These are phyloP conservation scores for Papilio helenus DNA, from an alignment of 1,140 invertebrate genomes.

Conservation along the genomic window DNA sequence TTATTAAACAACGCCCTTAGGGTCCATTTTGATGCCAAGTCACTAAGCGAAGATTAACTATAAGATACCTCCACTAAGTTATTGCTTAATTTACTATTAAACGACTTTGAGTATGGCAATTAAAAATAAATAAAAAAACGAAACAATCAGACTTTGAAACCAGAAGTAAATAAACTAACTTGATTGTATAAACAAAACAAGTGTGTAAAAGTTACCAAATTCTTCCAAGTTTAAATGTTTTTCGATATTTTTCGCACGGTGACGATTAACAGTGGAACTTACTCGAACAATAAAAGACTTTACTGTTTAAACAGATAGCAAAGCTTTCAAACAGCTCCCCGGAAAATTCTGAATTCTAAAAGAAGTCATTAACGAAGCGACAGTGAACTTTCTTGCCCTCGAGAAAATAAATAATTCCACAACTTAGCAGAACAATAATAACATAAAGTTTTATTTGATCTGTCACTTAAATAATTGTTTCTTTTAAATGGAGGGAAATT, in stretches of 20 bases:
- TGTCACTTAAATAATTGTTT: slow-evolving; percentile 44
- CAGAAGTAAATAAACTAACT: not conserved
- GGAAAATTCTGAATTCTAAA: slow-evolving; percentile 66
- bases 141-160: not conserved
- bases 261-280: slow-evolving; percentile 63
- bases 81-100: no score
- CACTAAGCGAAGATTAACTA: no score
- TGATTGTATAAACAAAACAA: not conserved
- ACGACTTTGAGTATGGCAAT: no score
- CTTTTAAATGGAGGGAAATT: slow-evolving; percentile 6
- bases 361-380: slow-evolving; percentile 76
- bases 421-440: slow-evolving; percentile 62
- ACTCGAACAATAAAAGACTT: slow-evolving; percentile 65
- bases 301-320: slow-evolving; percentile 72
- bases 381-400: slow-evolving; percentile 60
- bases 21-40: no score
- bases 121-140: no score
- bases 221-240: slow-evolving; percentile 14
- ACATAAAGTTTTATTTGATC: slow-evolving; percentile 60
- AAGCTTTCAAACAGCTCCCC: slow-evolving; percentile 60
- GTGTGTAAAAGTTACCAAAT: not conserved
- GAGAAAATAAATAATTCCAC: slow-evolving; percentile 72
- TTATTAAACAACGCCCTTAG: no score
- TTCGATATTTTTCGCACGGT: slow-evolving; percentile 51
- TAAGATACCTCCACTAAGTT: no score